Conservation (phyloP, 1,140 invertebrate species). For the Metopolophium dirhodum region DNA sequence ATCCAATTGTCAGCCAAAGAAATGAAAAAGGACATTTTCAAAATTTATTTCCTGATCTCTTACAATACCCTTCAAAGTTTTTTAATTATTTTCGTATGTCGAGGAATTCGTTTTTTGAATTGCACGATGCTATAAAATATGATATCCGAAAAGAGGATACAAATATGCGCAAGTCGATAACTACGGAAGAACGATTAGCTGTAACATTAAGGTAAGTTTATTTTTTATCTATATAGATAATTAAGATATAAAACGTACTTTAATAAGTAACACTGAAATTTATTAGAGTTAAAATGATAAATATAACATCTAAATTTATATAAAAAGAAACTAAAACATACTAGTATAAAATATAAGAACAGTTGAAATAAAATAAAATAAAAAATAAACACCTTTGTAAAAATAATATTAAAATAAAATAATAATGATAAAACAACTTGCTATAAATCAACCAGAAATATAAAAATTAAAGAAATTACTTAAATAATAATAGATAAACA, state of each 20-base stretch:
- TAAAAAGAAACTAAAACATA: neutral
- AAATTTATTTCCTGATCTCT: neutral
- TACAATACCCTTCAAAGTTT: neutral
- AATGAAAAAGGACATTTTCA: slow-evolving; percentile 2
- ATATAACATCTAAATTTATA: neutral
- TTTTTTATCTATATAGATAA: neutral
- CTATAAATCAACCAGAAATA: no score
- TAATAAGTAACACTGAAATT: neutral
- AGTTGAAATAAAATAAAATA: neutral
- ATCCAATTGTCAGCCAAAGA: neutral
- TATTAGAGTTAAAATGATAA: neutral
- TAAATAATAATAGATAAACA: neutral
- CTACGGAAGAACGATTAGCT: slow-evolving; percentile 13
- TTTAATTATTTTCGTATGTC: slow-evolving; percentile 4
- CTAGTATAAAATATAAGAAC: no score
- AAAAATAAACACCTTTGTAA: neutral
- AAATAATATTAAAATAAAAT: neutral
- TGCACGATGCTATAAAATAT: slow-evolving; percentile 21
- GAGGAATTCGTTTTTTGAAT: slow-evolving; percentile 20
- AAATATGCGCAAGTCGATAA: slow-evolving; percentile 24
- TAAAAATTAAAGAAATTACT: no score
- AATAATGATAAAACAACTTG: no score
- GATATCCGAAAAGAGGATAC: slow-evolving; percentile 22
- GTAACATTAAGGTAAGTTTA: neutral
- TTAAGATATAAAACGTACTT: neutral